Base-by-base conservation (phyloP, 2,113 vertebrate species). In the Gambusia affinis region DNA sequence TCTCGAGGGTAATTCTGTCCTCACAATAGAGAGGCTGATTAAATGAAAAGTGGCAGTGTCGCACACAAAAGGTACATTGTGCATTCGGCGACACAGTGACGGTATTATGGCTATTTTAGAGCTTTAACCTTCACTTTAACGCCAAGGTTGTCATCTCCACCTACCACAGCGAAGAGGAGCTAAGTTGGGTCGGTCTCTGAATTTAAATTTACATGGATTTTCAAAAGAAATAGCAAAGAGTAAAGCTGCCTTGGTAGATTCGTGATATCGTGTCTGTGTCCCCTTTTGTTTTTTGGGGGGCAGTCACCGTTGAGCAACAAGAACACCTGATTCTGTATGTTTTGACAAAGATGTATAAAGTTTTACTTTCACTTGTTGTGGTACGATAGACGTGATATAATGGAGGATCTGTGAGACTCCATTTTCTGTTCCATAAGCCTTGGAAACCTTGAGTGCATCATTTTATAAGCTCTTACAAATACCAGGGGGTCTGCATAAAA, bases 21-120 rank as follows among this genome's bases (percentile, higher is more conserved):
- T 78, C 78, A 87, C 80, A 91, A 83, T 70, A 85, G 76, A 75
- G 79, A 69, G 75, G 42, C 77, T 84, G 78, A 87, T 85, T 78
- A 84, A 86, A 88, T 85, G 84, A 83, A 76, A 85, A 78, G 79
- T 86, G 88, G 71, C 72, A 84, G 71, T 64, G 68, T 83, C 61
- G 64, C 75, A 79, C 79, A 83, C 77, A 88, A 81, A 63, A 83
- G 29, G 54, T 27, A 44, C 68, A 81, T 79, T 86, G 74, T 85
- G 85, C 78, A 67, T 86, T 76, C 76, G 64, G 75, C 66, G 72
- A 64, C 80, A 83, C 51, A 73, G 82, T 10, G 29, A 47, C 42
- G 35, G 67, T 60, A 77, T 76, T 79, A 76, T 51, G 77, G 69
- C 70, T 82, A 54, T 79, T 92, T 88, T 84, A 37, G 73, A 85